A percentile compares a stretch with the other conserved stretches of the same genome.
Evolutionary conservation across 2,888 invertebrate species (phyloP).

Genomic region (Podabrus alpinus): DNA sequence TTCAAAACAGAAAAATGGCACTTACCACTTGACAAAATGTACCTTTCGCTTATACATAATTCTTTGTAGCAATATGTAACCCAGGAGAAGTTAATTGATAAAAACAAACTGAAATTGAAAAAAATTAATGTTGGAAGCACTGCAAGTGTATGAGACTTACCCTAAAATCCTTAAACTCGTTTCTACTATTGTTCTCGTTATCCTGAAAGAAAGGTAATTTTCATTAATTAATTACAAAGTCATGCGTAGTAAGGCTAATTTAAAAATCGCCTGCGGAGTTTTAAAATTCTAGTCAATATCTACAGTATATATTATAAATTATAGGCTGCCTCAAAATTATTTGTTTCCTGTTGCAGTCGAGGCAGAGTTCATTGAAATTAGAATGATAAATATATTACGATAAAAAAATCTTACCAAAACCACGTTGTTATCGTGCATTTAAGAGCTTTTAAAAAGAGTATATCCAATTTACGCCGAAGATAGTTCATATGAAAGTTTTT

Average conservation of each 20-base stretch:
- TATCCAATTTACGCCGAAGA: not conserved
- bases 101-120: not conserved
- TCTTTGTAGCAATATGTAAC: not conserved
- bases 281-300: no score
- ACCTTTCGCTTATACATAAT: not conserved
- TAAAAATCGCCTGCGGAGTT: no score
- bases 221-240: no score
- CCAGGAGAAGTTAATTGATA: not conserved
- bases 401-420: not conserved
- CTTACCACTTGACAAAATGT: not conserved
- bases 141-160: not conserved
- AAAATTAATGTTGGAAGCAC: not conserved
- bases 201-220: not conserved
- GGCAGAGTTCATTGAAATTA: no score
- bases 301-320: no score
- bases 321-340: no score
- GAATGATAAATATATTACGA: not conserved
- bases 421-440: not conserved
- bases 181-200: not conserved
- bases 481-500: not conserved
- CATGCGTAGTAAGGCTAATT: no score
- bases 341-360: no score
- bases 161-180: not conserved
- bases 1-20: not conserved
- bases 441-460: not conserved